Evolutionary conservation across 2,888 invertebrate genomes (phyloP).

Genomic region (Drosophila paracracens): DNA sequence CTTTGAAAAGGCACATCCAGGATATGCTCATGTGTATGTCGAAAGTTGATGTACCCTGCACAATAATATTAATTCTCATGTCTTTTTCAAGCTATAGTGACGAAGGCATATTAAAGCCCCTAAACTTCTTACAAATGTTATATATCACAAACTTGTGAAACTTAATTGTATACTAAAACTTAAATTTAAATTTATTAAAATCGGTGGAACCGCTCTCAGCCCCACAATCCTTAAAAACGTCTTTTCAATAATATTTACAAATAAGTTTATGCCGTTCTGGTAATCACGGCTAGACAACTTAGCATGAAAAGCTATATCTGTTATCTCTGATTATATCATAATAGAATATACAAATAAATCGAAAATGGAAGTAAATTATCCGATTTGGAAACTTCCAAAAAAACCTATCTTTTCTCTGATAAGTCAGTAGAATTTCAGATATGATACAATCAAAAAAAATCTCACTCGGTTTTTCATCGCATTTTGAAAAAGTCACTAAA

Average conservation of each 20-base stretch:
- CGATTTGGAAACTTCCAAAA: not conserved
- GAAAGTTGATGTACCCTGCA: constrained; percentile 26
- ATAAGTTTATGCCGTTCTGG: not conserved
- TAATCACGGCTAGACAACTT: not conserved
- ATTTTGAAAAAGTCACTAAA: not conserved
- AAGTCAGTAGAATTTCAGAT: not conserved
- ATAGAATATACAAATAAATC: not conserved
- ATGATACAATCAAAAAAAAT: no score
- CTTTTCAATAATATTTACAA: not conserved
- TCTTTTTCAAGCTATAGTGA: not conserved
- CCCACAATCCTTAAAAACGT: not conserved
- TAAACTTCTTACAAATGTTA: no score
- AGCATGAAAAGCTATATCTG: not conserved
- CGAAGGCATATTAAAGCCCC: no score
- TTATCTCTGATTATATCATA: not conserved
- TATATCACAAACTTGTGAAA: no score
- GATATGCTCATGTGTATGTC: not conserved
- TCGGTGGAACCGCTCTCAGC: not conserved
- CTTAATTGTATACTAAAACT: not conserved
- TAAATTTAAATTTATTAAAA: not conserved
- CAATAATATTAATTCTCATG: not conserved
- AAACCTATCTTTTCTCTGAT: no score
- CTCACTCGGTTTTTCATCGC: no score
- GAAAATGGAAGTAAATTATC: not conserved
- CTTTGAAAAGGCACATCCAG: constrained; percentile 38